Evolutionary conservation across 2,113 vertebrate species (phyloP).

Genomic region (Prolemur simus): DNA sequence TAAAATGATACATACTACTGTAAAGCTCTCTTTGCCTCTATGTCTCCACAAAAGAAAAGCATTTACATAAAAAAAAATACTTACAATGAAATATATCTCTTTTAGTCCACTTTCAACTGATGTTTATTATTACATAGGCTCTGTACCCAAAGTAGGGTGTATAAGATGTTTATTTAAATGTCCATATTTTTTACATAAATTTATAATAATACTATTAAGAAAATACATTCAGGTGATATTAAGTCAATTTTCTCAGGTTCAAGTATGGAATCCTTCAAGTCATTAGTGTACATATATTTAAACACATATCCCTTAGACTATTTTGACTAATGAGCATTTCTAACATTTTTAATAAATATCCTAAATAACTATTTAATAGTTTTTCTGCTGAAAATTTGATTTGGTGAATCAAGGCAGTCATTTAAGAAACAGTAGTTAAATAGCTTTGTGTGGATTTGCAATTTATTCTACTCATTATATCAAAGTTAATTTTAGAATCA

Average conservation of each 20-base stretch:
- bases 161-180: neutral
- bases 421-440: neutral
- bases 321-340: neutral
- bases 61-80: constrained; percentile 22
- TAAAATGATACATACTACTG: neutral
- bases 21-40: neutral
- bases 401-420: neutral
- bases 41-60: neutral
- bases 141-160: neutral
- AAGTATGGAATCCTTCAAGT: neutral
- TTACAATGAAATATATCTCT: neutral
- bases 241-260: neutral
- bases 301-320: neutral
- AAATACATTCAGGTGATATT: neutral
- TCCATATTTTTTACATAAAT: neutral
- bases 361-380: neutral
- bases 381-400: neutral
- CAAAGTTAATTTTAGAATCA: constrained; percentile 38
- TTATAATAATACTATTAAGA: neutral
- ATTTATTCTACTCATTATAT: neutral
- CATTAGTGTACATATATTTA: neutral
- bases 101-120: neutral
- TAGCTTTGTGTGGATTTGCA: neutral
- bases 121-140: neutral
- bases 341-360: neutral